These are phyloP conservation scores for Eupelmus urozonus DNA, from an alignment of 2,888 invertebrate genomes.

Conservation along the genomic window DNA sequence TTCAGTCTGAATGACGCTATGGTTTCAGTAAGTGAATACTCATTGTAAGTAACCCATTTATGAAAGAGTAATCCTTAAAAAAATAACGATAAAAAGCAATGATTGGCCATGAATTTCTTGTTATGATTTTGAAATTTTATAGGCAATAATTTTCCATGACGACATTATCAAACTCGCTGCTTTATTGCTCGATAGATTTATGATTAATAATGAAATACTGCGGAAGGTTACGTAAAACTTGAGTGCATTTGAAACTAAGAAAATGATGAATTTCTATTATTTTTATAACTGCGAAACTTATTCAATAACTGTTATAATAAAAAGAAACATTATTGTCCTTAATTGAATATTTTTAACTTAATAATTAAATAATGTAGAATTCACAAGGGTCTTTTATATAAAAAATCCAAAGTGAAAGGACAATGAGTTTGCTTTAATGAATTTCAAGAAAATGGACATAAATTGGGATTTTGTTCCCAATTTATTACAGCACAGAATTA, in stretches of 20 bases:
- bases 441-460: no score
- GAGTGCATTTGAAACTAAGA: slow-evolving; percentile 22
- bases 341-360: no score
- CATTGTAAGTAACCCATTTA: not conserved
- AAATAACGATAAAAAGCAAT: slow-evolving; percentile 10
- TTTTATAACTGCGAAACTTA: no score
- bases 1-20: no score
- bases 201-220: slow-evolving; percentile 42
- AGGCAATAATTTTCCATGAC: slow-evolving; percentile 34
- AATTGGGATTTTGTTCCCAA: no score
- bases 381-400: no score
- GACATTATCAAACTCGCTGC: slow-evolving; percentile 18
- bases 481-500: no score
- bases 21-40: slow-evolving; percentile 4
- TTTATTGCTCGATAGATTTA: slow-evolving; percentile 43
- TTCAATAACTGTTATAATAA: no score
- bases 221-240: slow-evolving; percentile 19
- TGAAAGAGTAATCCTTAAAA: not conserved
- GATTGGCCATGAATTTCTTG: slow-evolving; percentile 45
- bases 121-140: slow-evolving; percentile 41
- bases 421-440: no score
- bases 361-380: no score
- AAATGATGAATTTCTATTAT: not conserved
- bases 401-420: no score
- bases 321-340: no score